Percentiles rank a stretch among this genome's conserved stretches.
Conservation (phyloP, 1,140 invertebrate species). For the Carposina sasakii region DNA sequence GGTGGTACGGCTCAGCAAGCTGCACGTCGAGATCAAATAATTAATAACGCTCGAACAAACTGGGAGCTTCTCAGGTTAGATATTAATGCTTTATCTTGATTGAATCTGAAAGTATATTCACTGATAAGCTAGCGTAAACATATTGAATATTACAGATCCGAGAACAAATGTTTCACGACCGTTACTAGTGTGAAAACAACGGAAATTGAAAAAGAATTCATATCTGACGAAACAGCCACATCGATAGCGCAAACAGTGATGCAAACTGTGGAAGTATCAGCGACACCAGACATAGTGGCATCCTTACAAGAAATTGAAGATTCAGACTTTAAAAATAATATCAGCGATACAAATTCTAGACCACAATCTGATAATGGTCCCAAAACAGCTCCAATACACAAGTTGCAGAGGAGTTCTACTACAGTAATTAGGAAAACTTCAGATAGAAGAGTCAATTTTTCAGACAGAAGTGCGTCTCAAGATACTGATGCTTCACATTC, state of each 20-base stretch:
- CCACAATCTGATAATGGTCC: constrained; percentile 18
- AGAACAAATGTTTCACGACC: constrained; percentile 71
- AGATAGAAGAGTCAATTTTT: constrained; percentile 66
- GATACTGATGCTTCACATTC: constrained; percentile 73
- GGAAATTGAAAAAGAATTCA: constrained; percentile 52
- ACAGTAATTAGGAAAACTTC: constrained; percentile 38
- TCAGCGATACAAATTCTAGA: constrained; percentile 36
- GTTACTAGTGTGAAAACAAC: constrained; percentile 30
- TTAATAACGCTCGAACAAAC: constrained; percentile 85
- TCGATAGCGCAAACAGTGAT: constrained; percentile 32
- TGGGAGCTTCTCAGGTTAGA: constrained; percentile 81
- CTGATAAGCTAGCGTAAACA: no score
- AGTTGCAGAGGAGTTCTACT: constrained; percentile 57
- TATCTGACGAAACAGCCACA: constrained; percentile 26
- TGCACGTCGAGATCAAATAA: constrained; percentile 81
- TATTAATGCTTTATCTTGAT: neutral
- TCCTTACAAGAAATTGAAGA: constrained; percentile 39
- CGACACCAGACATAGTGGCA: constrained; percentile 40
- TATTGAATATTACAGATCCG: constrained; percentile 57
- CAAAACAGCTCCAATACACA: constrained; percentile 31
- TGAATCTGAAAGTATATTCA: neutral
- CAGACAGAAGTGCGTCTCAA: constrained; percentile 72
- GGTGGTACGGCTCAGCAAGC: constrained; percentile 79
- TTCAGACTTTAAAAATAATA: constrained; percentile 42
- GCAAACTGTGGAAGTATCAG: constrained; percentile 35